These are phyloP conservation scores for Arizona elegans DNA, from an alignment of 2,113 vertebrate species.

Conservation along the genomic window DNA sequence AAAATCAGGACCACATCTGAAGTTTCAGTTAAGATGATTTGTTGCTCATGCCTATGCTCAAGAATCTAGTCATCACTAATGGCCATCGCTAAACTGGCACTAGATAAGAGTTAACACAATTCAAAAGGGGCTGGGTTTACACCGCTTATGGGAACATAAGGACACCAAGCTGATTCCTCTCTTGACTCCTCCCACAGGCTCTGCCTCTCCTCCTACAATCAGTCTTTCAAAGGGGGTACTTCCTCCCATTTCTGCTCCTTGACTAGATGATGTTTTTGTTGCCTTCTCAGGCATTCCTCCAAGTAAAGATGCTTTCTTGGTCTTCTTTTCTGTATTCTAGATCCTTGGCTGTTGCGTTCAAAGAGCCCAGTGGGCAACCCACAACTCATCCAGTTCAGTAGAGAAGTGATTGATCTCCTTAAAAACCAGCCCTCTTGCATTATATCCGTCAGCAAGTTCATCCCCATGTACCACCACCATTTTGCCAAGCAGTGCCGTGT, in stretches of 20 bases:
- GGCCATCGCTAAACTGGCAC: background rate
- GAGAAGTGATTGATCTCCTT: constrained; percentile 93
- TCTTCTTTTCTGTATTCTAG: constrained; percentile 58
- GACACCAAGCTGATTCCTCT: background rate
- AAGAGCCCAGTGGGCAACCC: constrained; percentile 96
- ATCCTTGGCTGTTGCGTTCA: constrained; percentile 90
- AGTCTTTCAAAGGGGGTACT: background rate
- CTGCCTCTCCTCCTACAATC: background rate
- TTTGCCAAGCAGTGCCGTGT: constrained; percentile 97
- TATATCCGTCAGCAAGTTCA: constrained; percentile 89
- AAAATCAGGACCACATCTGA: background rate
- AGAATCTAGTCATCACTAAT: background rate
- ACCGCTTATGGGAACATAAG: background rate
- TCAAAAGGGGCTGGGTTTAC: background rate
- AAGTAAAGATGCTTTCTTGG: background rate
- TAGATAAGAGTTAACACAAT: background rate
- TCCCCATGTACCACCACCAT: constrained; percentile 94
- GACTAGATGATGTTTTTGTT: background rate
- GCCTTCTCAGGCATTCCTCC: background rate
- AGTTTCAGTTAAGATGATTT: background rate
- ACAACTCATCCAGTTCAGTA: constrained; percentile 95
- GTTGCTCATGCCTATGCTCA: no score
- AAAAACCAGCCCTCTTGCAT: constrained; percentile 87
- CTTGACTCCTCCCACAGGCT: background rate
- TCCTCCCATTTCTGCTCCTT: background rate